A percentile compares a stretch with the other conserved stretches of the same genome.
Conservation (phyloP, 2,797 vertebrate genomes). For the Poeciliopsis paucimaculata region DNA sequence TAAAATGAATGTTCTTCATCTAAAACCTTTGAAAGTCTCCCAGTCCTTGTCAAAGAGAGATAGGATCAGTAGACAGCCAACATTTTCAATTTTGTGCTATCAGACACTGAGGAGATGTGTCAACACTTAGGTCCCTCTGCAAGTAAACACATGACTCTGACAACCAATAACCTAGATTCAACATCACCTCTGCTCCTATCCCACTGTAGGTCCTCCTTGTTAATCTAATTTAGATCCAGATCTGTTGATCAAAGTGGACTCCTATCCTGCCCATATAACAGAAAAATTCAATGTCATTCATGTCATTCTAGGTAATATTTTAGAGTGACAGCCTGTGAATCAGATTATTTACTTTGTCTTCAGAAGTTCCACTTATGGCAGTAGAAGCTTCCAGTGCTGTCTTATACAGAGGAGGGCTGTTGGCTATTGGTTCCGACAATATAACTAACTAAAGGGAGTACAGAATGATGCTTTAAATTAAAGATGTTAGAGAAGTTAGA, state of each 20-base stretch:
- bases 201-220: constrained; percentile 56
- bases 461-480: background rate
- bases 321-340: background rate
- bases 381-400: background rate
- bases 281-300: background rate
- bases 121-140: constrained; percentile 76
- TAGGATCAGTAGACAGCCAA: constrained; percentile 77
- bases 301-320: constrained; percentile 20
- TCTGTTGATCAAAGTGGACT: constrained; percentile 64
- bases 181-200: constrained; percentile 62
- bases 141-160: constrained; percentile 77
- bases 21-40: constrained; percentile 64
- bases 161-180: constrained; percentile 79
- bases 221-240: constrained; percentile 73
- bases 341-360: background rate
- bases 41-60: constrained; percentile 65
- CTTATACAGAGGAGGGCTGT: background rate
- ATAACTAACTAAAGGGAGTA: background rate
- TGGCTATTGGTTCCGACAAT: background rate
- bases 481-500: background rate
- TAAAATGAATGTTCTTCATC: constrained; percentile 58
- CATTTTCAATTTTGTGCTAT: constrained; percentile 82
- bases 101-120: constrained; percentile 78
- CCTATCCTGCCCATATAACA: constrained; percentile 27
- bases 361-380: background rate